Evolutionary conservation across 2,113 vertebrate genomes (phyloP).

Genomic region (Anoura caudifer): DNA sequence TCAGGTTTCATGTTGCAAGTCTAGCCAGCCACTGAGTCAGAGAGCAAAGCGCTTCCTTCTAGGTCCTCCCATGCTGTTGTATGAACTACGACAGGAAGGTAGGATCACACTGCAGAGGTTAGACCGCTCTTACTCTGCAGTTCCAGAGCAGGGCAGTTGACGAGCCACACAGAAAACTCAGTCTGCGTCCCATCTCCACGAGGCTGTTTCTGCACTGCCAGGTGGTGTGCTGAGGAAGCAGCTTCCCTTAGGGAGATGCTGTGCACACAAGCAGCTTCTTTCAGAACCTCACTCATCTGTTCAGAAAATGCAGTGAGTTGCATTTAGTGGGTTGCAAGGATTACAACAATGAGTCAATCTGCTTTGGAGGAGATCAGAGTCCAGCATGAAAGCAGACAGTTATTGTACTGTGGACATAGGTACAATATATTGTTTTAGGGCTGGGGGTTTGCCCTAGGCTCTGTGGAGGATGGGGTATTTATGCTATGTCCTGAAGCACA

Average conservation of each 20-base stretch:
- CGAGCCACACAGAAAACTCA: background rate
- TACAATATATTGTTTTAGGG: background rate
- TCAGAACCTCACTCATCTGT: background rate
- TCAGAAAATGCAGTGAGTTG: background rate
- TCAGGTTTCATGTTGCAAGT: background rate
- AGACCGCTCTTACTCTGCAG: background rate
- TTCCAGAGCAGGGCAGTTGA: background rate
- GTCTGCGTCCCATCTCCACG: background rate
- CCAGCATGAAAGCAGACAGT: background rate
- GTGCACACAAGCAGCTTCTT: background rate
- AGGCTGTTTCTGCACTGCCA: background rate
- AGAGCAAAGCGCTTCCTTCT: background rate
- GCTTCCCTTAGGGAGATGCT: background rate
- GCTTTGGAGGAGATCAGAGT: background rate
- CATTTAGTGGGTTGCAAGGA: background rate
- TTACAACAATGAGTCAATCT: background rate
- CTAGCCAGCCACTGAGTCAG: background rate
- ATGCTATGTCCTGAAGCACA: background rate
- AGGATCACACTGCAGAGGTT: background rate
- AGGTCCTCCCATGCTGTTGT: background rate
- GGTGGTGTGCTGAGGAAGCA: background rate
- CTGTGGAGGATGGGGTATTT: background rate
- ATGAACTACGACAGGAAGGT: background rate
- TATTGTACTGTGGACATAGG: background rate
- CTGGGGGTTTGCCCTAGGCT: background rate